Base-by-base conservation (phyloP, 2,797 vertebrate species). In the Basileuterus tristriatus region DNA sequence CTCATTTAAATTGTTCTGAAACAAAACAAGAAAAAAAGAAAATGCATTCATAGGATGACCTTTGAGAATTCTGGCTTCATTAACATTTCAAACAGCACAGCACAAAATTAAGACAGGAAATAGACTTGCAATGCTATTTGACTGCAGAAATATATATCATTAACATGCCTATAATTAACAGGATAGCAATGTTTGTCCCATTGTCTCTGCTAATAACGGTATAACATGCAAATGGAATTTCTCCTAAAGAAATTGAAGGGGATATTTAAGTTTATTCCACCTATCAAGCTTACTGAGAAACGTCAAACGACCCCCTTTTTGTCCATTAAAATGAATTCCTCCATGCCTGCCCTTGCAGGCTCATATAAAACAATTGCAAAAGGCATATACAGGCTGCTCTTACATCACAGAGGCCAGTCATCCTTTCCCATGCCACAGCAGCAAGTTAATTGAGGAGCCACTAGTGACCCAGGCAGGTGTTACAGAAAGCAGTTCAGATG, bases 31-130 rank as follows among this genome's bases (percentile, higher is more conserved):
- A 90, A 72, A 90, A 96, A 95, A 87, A 72, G 87, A 27, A 19
- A 32, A 95, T 76, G 58, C 81, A 96, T 97, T 97, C 97, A 93
- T 94, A 97, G 92, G 93, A 96, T 97, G 97, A 98, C 98, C 97
- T 98, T 98, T 97, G 96, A 98, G 97, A 97, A 97, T 96, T 97
- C 95, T 93, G 83, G 93, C 89, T 96, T 97, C 96, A 97, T 98
- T 98, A 98, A 89, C 75, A 89, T 97, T 98, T 97, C 97, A 94
- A 96, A 97, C 91, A 97, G 92, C 96, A 97, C 75, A 90, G 97
- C 94, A 93, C 86, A 96, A 97, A 97, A 97, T 95, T 96, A 97
- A 97, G 96, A 91, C 29, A 29, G 90, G 91, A 97, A 96, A 96
- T 71, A 93, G 86, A 80, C 82, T 84, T 46, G 55, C 84, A 82